Conservation (phyloP, 1,140 invertebrate species). For the Araneus ventricosus region DNA sequence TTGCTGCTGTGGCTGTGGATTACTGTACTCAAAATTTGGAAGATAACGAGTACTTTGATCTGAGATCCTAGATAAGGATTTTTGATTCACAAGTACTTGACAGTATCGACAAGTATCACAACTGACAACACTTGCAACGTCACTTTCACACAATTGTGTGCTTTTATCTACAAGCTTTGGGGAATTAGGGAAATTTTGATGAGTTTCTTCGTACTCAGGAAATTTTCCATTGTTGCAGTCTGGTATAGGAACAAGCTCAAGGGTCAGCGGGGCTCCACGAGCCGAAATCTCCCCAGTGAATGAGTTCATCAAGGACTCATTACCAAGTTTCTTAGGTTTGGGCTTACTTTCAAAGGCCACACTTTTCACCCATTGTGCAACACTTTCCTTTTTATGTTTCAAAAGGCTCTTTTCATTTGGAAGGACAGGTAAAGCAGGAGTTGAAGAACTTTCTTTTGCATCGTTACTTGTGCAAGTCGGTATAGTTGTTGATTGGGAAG, state of each 20-base stretch:
- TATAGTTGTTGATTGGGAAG: background rate
- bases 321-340: conserved; percentile 80
- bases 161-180: conserved; percentile 77
- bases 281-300: conserved; percentile 88
- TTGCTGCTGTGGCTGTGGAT: conserved; percentile 63
- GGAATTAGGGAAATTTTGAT: conserved; percentile 45
- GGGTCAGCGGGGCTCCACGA: conserved; percentile 85
- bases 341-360: conserved; percentile 67
- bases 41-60: conserved; percentile 43
- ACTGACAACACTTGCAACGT: conserved; percentile 78
- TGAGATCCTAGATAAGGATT: conserved; percentile 54
- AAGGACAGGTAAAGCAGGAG: conserved; percentile 23
- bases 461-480: background rate
- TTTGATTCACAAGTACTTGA: conserved; percentile 73
- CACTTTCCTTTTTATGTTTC: conserved; percentile 76
- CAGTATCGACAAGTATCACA: conserved; percentile 77
- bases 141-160: conserved; percentile 78
- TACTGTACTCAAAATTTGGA: conserved; percentile 48
- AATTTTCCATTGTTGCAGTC: conserved; percentile 77
- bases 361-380: conserved; percentile 76
- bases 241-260: conserved; percentile 83
- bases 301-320: conserved; percentile 83
- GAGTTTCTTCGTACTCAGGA: conserved; percentile 68
- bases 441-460: background rate
- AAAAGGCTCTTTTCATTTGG: conserved; percentile 56